Conservation (phyloP, 1,140 invertebrate species). For the Latrodectus geometricus region DNA sequence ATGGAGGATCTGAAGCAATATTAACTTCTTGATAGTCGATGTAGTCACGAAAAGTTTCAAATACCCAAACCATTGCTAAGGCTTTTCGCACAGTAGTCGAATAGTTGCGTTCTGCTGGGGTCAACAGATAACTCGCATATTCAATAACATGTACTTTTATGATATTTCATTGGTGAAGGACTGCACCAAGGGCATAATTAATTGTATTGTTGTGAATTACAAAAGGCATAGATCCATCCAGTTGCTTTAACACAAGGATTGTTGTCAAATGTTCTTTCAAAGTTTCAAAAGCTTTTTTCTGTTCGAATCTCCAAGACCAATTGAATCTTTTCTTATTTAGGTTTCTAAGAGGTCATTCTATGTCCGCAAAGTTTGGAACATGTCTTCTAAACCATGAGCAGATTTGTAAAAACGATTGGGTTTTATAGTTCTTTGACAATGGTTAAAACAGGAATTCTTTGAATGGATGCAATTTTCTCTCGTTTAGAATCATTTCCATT, state of each 20-base stretch:
- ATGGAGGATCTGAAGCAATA: conserved; percentile 69
- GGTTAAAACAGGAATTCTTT: neutral
- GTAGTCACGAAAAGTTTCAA: conserved; percentile 10
- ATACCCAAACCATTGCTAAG: conserved; percentile 68
- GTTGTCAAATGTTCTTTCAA: conserved; percentile 30
- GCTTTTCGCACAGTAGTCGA: conserved; percentile 71
- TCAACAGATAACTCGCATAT: conserved; percentile 70
- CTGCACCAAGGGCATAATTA: conserved; percentile 10
- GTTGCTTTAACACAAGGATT: conserved; percentile 34
- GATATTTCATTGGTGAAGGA: conserved; percentile 61
- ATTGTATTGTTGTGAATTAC: conserved; percentile 17
- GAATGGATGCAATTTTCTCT: conserved; percentile 4
- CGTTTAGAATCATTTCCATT: neutral
- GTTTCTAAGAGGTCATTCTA: neutral
- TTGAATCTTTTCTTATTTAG: conserved; percentile 63
- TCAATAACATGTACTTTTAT: conserved; percentile 68
- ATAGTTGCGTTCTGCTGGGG: conserved; percentile 70
- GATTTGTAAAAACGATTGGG: neutral
- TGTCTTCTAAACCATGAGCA: conserved; percentile 57
- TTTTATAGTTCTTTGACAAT: neutral
- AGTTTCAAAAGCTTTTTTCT: conserved; percentile 46
- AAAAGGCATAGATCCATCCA: neutral
- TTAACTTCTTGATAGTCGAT: conserved; percentile 67
- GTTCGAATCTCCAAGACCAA: conserved; percentile 44
- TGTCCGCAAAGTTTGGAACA: conserved; percentile 63